These are phyloP conservation scores for Vulpes ferrilata DNA, from an alignment of 2,113 vertebrate genomes.

Conservation along the genomic window DNA sequence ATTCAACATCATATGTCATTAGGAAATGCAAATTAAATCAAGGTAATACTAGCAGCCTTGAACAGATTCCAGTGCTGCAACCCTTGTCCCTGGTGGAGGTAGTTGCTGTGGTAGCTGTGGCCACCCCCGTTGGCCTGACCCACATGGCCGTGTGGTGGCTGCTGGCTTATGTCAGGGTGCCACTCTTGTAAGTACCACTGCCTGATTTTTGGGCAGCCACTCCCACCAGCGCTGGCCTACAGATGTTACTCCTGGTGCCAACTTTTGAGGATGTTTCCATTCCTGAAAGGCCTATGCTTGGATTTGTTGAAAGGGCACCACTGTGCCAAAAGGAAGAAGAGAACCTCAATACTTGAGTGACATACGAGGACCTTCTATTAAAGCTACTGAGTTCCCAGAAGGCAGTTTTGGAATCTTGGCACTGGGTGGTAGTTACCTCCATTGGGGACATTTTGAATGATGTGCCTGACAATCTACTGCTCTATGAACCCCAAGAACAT, in stretches of 20 bases:
- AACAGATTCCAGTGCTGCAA: not conserved
- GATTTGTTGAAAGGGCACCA: constrained; percentile 93
- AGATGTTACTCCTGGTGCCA: not conserved
- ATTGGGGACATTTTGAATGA: constrained; percentile 97
- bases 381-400: constrained; percentile 88
- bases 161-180: not conserved
- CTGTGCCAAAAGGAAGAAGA: constrained; percentile 91
- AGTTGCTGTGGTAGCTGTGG: not conserved
- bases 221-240: not conserved
- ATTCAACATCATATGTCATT: not conserved
- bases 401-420: constrained; percentile 95
- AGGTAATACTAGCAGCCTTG: not conserved
- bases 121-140: not conserved
- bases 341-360: constrained; percentile 91
- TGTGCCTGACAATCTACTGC: constrained; percentile 94
- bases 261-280: constrained; percentile 88
- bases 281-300: constrained; percentile 93
- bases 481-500: constrained; percentile 90
- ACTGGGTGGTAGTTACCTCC: constrained; percentile 95
- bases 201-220: not conserved
- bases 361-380: constrained; percentile 91
- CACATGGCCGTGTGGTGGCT: not conserved
- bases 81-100: not conserved
- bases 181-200: not conserved
- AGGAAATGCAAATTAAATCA: not conserved